Conservation (phyloP, 1,140 invertebrate genomes). For the Magallana ariakensis region DNA sequence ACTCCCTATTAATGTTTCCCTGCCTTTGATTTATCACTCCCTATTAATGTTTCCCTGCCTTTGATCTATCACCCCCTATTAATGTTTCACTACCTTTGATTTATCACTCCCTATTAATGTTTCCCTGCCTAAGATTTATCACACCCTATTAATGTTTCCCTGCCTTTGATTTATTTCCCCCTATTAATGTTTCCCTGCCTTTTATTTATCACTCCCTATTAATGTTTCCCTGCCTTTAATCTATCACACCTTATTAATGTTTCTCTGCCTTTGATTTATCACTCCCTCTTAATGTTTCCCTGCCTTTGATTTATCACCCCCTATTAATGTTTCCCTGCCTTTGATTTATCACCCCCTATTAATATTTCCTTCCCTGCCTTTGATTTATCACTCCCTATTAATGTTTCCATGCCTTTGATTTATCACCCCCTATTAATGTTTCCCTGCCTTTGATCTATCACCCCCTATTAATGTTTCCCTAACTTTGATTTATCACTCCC, state of each 20-base stretch:
- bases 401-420: constrained; percentile 58
- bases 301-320: constrained; percentile 53
- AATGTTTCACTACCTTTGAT: constrained; percentile 58
- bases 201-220: background rate
- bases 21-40: constrained; percentile 53
- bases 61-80: background rate
- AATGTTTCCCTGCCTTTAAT: constrained; percentile 57
- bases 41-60: constrained; percentile 57
- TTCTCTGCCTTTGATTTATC: constrained; percentile 58
- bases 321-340: constrained; percentile 57
- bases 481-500: constrained; percentile 44
- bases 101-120: background rate
- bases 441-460: constrained; percentile 58
- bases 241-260: background rate
- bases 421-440: background rate
- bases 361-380: constrained; percentile 61
- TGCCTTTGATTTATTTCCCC: constrained; percentile 52
- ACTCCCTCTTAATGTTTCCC: constrained; percentile 3
- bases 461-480: constrained; percentile 31
- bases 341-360: background rate
- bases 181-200: constrained; percentile 57
- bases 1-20: constrained; percentile 5
- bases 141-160: constrained; percentile 4
- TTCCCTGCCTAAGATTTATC: constrained; percentile 57
- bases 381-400: background rate